phyloP scores from a whole-genome alignment of 2,113 vertebrate species.

The Stercorarius parasiticus region DNA sequence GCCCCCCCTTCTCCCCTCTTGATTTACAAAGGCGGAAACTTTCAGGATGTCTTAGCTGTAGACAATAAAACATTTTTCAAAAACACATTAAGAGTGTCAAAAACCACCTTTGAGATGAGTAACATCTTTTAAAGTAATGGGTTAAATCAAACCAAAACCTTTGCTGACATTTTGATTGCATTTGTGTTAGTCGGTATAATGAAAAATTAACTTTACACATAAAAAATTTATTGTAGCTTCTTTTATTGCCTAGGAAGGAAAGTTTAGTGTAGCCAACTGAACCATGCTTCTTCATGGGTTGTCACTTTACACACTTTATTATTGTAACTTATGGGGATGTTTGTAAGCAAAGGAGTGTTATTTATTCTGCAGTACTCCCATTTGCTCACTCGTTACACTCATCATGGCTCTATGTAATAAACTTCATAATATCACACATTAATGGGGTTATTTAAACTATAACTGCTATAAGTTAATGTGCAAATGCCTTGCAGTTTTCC shows the following conservation, averaged over 20 bases:
- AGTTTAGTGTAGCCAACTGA: conserved; percentile 54
- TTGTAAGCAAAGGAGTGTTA: conserved; percentile 62
- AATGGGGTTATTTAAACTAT: conserved; percentile 63
- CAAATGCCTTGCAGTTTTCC: conserved; percentile 42
- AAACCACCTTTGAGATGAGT: conserved; percentile 50
- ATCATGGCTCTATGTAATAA: conserved; percentile 55
- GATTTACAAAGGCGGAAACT: conserved; percentile 44
- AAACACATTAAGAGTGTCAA: conserved; percentile 55
- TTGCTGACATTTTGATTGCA: conserved; percentile 63
- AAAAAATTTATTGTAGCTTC: conserved; percentile 62
- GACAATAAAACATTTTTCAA: conserved; percentile 45
- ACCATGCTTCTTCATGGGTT: conserved; percentile 45
- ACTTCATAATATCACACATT: conserved; percentile 47
- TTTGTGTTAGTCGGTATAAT: conserved; percentile 51
- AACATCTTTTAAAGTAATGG: conserved; percentile 51
- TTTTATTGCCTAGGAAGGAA: conserved; percentile 50
- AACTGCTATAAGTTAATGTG: conserved; percentile 41
- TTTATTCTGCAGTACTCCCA: conserved; percentile 43
- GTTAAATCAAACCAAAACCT: conserved; percentile 64
- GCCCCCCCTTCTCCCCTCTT: background rate
- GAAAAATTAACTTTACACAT: conserved; percentile 71
- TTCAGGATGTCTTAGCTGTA: conserved; percentile 19
- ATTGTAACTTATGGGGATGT: conserved; percentile 62
- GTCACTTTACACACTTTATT: conserved; percentile 60
- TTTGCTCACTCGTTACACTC: conserved; percentile 46